A percentile compares a stretch with the other conserved stretches of the same genome.
Conservation (phyloP, 2,797 vertebrate genomes). For the Ctenopoma kingsleyae region DNA sequence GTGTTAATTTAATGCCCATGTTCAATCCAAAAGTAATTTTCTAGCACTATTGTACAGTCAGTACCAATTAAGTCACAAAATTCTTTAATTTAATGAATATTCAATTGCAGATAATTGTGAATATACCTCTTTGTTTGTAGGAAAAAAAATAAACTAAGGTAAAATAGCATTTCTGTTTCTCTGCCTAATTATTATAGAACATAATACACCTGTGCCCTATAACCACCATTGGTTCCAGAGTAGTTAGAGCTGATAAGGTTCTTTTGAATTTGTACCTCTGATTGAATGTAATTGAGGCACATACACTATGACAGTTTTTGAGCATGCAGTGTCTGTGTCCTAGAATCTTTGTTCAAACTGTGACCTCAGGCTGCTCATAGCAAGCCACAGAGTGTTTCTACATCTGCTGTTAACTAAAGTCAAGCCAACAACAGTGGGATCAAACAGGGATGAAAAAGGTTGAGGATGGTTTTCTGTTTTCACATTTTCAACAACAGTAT, state of each 20-base stretch:
- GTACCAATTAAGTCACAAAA: slow-evolving; percentile 79
- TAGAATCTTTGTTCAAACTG: slow-evolving; percentile 36
- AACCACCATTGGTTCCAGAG: slow-evolving; percentile 14
- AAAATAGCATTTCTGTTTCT: slow-evolving; percentile 22
- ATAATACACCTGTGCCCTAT: slow-evolving; percentile 6
- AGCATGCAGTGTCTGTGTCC: slow-evolving; percentile 22
- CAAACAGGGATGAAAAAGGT: slow-evolving; percentile 38
- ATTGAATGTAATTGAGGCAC: slow-evolving; percentile 31
- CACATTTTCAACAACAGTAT: slow-evolving; percentile 17
- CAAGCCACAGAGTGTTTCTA: slow-evolving; percentile 19
- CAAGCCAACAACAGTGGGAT: slow-evolving; percentile 46
- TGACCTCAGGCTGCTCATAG: slow-evolving; percentile 45
- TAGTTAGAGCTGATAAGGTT: slow-evolving; percentile 12
- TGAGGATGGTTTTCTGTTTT: slow-evolving; percentile 23
- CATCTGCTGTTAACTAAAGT: slow-evolving; percentile 54
- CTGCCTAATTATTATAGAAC: slow-evolving; percentile 25
- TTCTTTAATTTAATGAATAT: slow-evolving; percentile 76
- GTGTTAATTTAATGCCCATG: slow-evolving; percentile 78
- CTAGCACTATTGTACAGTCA: slow-evolving; percentile 77
- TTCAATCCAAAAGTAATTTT: slow-evolving; percentile 80
- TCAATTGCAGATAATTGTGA: slow-evolving; percentile 63
- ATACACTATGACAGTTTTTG: slow-evolving; percentile 23
- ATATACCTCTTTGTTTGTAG: slow-evolving; percentile 56
- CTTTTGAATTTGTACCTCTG: slow-evolving; percentile 27
- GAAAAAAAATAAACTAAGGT: slow-evolving; percentile 17